Conservation (phyloP, 1,140 invertebrate genomes). For the Stratiolaelaps scimitus region DNA sequence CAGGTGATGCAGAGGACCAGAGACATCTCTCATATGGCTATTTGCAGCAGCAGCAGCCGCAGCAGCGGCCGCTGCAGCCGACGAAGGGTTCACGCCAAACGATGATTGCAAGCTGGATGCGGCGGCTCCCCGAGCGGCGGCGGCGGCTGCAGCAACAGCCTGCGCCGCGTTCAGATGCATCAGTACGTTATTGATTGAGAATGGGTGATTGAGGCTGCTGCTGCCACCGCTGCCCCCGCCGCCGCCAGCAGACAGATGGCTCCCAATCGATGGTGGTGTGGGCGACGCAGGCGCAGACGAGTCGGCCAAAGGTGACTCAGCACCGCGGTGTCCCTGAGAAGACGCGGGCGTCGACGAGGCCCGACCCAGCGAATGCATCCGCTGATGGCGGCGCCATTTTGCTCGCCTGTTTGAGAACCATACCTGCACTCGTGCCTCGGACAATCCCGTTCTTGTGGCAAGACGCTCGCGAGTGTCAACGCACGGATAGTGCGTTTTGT, state of each 20-base stretch:
- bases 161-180: not conserved
- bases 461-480: constrained; percentile 79
- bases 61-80: too few species aligned
- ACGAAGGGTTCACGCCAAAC: too few species aligned
- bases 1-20: too few species aligned
- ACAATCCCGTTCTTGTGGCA: constrained; percentile 75
- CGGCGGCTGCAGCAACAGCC: not conserved
- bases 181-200: constrained; percentile 1
- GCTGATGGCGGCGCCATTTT: constrained; percentile 87
- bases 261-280: too few species aligned
- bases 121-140: too few species aligned
- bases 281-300: not conserved
- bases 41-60: too few species aligned
- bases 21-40: too few species aligned
- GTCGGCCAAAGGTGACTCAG: not conserved
- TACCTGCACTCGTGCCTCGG: constrained; percentile 94
- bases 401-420: constrained; percentile 98
- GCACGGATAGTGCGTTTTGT: constrained; percentile 88
- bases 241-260: too few species aligned
- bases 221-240: not conserved
- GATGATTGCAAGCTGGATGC: too few species aligned
- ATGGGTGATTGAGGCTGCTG: not conserved
- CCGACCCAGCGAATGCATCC: constrained; percentile 54
- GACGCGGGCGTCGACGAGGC: too few species aligned
- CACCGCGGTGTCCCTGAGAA: not conserved